Base-by-base conservation (phyloP, 2,113 vertebrate genomes). In the Tychaedon coryphoeus region DNA sequence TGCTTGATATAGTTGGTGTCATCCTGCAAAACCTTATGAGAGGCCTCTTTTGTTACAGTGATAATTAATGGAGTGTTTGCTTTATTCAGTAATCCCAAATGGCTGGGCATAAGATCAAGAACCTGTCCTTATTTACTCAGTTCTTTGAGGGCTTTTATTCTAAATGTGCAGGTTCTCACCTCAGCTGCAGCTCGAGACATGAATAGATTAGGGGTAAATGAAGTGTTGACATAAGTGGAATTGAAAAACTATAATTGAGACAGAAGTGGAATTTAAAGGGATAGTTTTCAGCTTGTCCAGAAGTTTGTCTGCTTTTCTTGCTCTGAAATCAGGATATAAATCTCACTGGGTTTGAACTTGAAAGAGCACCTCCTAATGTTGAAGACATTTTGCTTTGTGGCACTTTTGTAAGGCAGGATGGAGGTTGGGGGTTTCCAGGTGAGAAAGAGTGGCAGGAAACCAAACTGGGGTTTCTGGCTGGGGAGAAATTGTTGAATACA, bases 81-180 rank as follows among this genome's bases (percentile, higher is more conserved):
- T 29, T 57, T 88, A 71, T 64, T 84, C 36, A 58, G 9, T 86
- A 79, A 93, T 82, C 31, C 51, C 64, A 76, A 62, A 53, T 24
- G 50, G 12, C 71, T 74, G 58, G 90, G 88, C 62, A 47, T 6
- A 34, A 26, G 50, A 45, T 92, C 90, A 93, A 93, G 81, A 76
- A 90, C 42, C 42, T 93, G 61, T 74, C 50, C n/a, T 80, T 92
- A 73, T 79, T 91, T 93, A 88, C 75, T 9, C 40, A 5, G 38
- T 36, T 65, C 70, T 95, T 90, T 82, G 81, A 93, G 84, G 73
- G 69, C 23, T 89, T 94, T 92, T 69, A 33, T 65, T 87, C 33
- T 65, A 82, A 89, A 89, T 85, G 45, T 69, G 77, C 86, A 88
- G 65, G 36, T 95, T 94, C 34, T 87, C 87, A 51, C 90, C 78